phyloP scores from a whole-genome alignment of 2,113 vertebrate species.

The Poecile atricapillus region DNA sequence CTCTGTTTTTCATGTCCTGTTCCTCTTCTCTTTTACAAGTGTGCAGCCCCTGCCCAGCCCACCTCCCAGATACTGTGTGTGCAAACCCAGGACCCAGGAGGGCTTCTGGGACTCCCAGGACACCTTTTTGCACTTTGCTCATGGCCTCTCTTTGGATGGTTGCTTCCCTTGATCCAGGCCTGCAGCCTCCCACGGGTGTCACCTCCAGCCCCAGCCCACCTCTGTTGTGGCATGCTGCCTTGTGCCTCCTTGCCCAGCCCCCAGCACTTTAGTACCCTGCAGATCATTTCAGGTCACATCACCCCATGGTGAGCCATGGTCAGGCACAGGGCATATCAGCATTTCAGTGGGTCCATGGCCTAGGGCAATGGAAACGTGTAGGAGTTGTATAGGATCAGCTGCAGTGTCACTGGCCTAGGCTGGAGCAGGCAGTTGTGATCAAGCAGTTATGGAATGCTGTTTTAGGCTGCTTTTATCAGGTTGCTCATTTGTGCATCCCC shows the following conservation, averaged over 20 bases:
- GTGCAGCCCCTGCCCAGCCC: not conserved
- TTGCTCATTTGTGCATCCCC: not conserved
- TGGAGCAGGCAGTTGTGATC: not conserved
- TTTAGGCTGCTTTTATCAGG: not conserved
- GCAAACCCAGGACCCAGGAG: not conserved
- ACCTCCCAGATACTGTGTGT: accelerated
- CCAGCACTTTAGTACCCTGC: not conserved
- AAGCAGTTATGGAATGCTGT: not conserved
- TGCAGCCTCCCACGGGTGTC: not conserved
- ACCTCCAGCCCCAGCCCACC: not conserved
- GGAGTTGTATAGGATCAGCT: not conserved
- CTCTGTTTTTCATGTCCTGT: not conserved
- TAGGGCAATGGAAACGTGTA: not conserved
- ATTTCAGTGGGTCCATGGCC: accelerated
- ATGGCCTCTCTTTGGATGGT: not conserved
- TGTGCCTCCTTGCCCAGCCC: not conserved
- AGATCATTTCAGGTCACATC: not conserved
- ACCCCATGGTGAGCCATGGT: not conserved
- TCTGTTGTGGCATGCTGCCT: accelerated
- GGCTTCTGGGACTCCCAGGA: not conserved
- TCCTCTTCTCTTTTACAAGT: not conserved
- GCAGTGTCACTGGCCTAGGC: not conserved
- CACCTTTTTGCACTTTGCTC: not conserved
- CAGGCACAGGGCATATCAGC: accelerated
- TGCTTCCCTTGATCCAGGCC: not conserved